Percentiles rank a stretch among this genome's conserved stretches.
phyloP scores from a whole-genome alignment of 2,113 vertebrate species.

The Neotoma lepida region DNA sequence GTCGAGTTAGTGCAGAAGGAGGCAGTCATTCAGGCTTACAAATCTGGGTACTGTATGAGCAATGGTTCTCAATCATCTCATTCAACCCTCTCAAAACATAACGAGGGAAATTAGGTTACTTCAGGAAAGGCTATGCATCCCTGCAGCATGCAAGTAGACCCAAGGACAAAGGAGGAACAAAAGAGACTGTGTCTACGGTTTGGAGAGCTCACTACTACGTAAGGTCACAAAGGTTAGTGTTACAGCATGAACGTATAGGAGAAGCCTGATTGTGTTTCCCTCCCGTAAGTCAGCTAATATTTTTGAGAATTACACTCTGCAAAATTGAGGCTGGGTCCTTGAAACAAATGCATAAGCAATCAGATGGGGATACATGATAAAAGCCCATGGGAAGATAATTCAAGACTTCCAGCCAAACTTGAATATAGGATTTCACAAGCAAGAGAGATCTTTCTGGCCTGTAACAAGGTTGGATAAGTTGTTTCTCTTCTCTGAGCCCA shows the following conservation, averaged over 20 bases:
- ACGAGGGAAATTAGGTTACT: background rate
- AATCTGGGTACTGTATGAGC: background rate
- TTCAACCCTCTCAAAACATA: background rate
- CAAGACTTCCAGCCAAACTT: background rate
- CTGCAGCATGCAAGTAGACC: background rate
- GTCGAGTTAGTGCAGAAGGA: background rate
- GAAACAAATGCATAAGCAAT: background rate
- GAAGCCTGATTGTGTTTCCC: background rate
- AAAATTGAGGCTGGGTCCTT: background rate
- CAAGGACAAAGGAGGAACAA: background rate
- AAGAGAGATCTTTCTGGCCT: background rate
- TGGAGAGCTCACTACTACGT: background rate
- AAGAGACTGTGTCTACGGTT: background rate
- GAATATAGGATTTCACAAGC: background rate
- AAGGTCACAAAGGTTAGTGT: background rate
- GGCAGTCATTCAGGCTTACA: background rate
- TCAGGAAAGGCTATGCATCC: background rate
- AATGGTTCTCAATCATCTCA: background rate
- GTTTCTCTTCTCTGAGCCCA: constrained; percentile 28
- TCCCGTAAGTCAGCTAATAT: background rate
- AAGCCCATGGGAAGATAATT: background rate
- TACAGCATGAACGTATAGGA: background rate
- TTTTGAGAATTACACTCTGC: background rate
- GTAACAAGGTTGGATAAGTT: background rate
- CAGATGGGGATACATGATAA: background rate